These are phyloP conservation scores for Cherax quadricarinatus DNA, from an alignment of 1,140 invertebrate genomes.

Conservation along the genomic window DNA sequence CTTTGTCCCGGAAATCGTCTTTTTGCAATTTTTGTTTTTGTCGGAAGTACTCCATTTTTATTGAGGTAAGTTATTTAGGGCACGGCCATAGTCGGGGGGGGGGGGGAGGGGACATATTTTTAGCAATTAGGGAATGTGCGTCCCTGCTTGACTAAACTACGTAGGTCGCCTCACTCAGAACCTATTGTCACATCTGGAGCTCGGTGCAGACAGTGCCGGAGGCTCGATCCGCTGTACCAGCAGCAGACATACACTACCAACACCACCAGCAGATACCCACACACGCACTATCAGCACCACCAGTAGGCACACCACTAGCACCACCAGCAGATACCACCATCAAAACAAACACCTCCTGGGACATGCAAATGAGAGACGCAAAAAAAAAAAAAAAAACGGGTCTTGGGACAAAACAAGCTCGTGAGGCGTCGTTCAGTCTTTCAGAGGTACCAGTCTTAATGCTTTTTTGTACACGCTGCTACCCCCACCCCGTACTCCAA, in stretches of 20 bases:
- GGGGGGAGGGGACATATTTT: too few relatives aligned
- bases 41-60: too few relatives aligned
- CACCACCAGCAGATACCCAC: not conserved
- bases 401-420: not conserved
- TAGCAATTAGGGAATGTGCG: too few relatives aligned
- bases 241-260: not conserved
- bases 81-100: too few relatives aligned
- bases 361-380: slow-evolving; percentile 7
- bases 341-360: slow-evolving; percentile 2
- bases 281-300: not conserved
- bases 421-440: not conserved
- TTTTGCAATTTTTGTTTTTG: too few relatives aligned
- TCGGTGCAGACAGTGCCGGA: too few relatives aligned
- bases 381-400: not conserved
- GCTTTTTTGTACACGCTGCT: not conserved
- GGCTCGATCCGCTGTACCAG: not conserved
- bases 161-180: too few relatives aligned
- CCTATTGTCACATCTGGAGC: too few relatives aligned
- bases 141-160: too few relatives aligned
- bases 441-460: not conserved
- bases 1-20: too few relatives aligned
- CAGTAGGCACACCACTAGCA: too few relatives aligned
- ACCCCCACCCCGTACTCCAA: not conserved
- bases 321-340: not conserved
- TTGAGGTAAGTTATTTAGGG: too few relatives aligned